phyloP scores from a whole-genome alignment of 2,888 invertebrate genomes.

The Syrphus vitripennis region DNA sequence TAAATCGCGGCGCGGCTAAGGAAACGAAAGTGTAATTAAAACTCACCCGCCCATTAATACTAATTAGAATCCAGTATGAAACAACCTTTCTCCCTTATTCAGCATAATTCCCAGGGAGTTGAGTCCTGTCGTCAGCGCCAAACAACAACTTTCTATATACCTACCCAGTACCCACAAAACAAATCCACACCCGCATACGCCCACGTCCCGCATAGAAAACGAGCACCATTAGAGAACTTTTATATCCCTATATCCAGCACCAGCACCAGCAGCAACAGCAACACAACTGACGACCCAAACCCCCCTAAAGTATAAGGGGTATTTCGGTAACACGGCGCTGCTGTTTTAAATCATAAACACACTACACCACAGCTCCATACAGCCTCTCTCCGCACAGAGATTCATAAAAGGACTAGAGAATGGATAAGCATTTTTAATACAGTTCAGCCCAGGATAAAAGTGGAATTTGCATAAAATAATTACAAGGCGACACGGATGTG shows the following conservation, averaged over 20 bases:
- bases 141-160: slow-evolving; percentile 3
- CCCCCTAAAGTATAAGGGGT: not conserved
- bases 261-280: not conserved
- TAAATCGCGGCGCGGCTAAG: slow-evolving; percentile 67
- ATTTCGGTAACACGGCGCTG: not conserved
- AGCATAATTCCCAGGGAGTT: slow-evolving; percentile 63
- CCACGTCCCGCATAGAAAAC: not conserved
- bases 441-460: slow-evolving; percentile 61
- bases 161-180: not conserved
- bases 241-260: not conserved
- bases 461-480: slow-evolving; percentile 70
- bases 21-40: slow-evolving; percentile 71
- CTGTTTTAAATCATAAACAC: slow-evolving; percentile 44
- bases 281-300: not conserved
- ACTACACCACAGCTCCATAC: not conserved
- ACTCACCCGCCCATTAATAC: slow-evolving; percentile 70
- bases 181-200: not conserved
- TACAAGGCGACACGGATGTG: slow-evolving; percentile 57
- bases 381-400: not conserved
- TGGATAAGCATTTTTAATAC: slow-evolving; percentile 63
- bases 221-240: slow-evolving; percentile 55
- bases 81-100: slow-evolving; percentile 60
- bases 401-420: slow-evolving; percentile 6
- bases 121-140: slow-evolving; percentile 12
- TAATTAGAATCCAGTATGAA: slow-evolving; percentile 67